phyloP scores from a whole-genome alignment of 2,888 invertebrate species.

The Eupithecia abbreviata region DNA sequence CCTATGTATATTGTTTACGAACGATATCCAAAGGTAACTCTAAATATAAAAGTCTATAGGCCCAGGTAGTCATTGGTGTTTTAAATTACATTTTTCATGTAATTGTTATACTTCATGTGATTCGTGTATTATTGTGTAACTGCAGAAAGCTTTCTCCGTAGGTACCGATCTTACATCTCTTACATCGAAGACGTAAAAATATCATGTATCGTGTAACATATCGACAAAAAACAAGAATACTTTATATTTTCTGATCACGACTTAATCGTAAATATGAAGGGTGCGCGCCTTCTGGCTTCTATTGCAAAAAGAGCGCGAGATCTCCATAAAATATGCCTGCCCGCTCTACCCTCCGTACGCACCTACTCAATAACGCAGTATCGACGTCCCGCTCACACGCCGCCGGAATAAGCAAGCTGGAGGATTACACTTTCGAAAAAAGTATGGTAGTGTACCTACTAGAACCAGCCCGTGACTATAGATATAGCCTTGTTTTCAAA shows the following conservation, averaged over 20 bases:
- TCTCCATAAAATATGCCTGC: conserved; percentile 82
- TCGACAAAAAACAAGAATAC: conserved; percentile 76
- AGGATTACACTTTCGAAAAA: background rate
- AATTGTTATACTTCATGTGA: background rate
- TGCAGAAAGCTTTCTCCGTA: background rate
- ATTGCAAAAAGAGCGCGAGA: conserved; percentile 81
- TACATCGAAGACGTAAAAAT: conserved; percentile 31
- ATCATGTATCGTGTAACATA: conserved; percentile 66
- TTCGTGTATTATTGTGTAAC: background rate
- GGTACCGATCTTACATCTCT: background rate
- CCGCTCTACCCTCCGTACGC: conserved; percentile 50
- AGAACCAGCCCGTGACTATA: background rate
- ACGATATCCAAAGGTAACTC: background rate
- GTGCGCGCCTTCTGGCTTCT: conserved; percentile 80
- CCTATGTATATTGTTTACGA: background rate
- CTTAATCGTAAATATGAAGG: conserved; percentile 84
- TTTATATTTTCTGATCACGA: conserved; percentile 82
- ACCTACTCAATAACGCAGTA: conserved; percentile 45
- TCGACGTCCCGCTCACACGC: conserved; percentile 36
- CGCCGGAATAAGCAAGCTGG: conserved; percentile 23
- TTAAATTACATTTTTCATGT: background rate
- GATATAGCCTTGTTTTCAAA: background rate
- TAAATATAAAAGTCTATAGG: too few relatives aligned
- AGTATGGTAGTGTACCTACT: background rate
- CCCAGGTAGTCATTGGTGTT: background rate